Percentiles rank a stretch among this genome's conserved stretches.
These are phyloP conservation scores for Momotus momota DNA, from an alignment of 2,797 vertebrate species.

Conservation along the genomic window DNA sequence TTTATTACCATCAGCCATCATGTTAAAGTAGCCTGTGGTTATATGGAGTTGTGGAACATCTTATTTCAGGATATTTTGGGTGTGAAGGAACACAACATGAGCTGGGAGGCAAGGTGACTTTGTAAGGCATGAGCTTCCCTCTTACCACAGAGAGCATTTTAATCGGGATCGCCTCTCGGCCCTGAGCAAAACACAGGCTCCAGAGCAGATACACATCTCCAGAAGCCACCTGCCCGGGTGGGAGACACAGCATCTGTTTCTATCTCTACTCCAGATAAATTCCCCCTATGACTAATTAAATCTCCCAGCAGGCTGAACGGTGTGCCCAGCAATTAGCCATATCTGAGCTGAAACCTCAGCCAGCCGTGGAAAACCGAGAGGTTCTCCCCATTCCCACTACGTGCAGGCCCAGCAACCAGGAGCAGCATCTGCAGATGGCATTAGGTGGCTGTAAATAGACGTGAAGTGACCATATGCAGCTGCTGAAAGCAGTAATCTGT, in stretches of 20 bases:
- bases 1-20: background rate
- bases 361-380: background rate
- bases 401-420: background rate
- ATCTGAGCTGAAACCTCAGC: background rate
- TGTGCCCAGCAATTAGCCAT: background rate
- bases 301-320: background rate
- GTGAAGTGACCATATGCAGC: background rate
- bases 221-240: background rate
- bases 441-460: constrained; percentile 6
- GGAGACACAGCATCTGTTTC: background rate
- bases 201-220: background rate
- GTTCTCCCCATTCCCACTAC: background rate
- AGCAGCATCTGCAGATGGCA: background rate
- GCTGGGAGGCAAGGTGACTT: background rate
- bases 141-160: background rate
- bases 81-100: background rate
- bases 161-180: rapidly evolving
- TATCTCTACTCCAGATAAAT: background rate
- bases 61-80: background rate
- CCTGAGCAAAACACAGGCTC: background rate
- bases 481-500: background rate
- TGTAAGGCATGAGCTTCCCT: background rate
- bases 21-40: background rate
- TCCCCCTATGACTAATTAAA: background rate
- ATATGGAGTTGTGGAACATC: background rate